Conservation (phyloP, 2,113 vertebrate species). For the Varanus salvator region DNA sequence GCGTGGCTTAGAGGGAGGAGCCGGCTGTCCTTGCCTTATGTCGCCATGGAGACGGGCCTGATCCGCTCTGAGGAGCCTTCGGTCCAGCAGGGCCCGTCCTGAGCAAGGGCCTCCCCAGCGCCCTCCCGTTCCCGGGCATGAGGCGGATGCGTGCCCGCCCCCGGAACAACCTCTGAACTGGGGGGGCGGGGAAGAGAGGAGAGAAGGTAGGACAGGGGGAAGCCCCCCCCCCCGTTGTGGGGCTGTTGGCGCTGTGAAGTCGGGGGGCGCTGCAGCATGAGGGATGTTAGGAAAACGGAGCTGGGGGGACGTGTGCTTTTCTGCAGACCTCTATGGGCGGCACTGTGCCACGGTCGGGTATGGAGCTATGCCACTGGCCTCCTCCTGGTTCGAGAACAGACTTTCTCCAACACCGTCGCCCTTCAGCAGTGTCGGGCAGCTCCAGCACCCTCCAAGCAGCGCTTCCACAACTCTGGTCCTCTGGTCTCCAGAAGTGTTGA, state of each 20-base stretch:
- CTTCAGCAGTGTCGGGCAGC: too few relatives aligned
- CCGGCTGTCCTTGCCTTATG: neutral
- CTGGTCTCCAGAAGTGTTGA: too few relatives aligned
- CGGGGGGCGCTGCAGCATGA: too few relatives aligned
- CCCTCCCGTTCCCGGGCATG: constrained; percentile 21
- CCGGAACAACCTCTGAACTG: constrained; percentile 11
- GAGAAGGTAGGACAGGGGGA: neutral
- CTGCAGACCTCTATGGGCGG: neutral
- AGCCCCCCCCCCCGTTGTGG: neutral
- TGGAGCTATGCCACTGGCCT: neutral
- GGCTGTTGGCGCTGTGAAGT: too few relatives aligned
- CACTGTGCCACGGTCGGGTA: neutral
- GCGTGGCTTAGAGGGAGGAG: neutral
- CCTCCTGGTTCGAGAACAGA: neutral
- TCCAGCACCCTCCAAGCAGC: too few relatives aligned
- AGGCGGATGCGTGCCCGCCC: constrained; percentile 16
- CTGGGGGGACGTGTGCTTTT: neutral
- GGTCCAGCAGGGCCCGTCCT: constrained; percentile 9
- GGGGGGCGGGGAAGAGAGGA: neutral
- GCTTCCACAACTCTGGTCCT: too few relatives aligned
- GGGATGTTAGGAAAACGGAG: neutral
- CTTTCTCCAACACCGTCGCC: too few relatives aligned
- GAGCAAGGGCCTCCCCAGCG: neutral
- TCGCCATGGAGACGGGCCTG: constrained; percentile 43
- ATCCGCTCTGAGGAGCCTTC: neutral